Evolutionary conservation across 2,797 vertebrate genomes (phyloP).

Genomic region (Brachyrhaphis roseni): DNA sequence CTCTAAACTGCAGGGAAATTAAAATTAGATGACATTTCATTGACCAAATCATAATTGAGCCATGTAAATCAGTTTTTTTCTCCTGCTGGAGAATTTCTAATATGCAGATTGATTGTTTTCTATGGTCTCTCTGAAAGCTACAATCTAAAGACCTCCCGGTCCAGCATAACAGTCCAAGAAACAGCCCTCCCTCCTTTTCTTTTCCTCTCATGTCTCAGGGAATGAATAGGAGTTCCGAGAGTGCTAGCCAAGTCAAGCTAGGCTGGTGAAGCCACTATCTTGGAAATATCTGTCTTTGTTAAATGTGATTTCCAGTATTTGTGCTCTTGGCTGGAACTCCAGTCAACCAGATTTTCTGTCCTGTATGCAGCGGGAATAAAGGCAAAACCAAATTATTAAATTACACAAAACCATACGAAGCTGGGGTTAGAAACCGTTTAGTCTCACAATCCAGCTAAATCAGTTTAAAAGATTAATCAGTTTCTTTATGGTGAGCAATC

Average conservation of each 20-base stretch:
- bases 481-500: background rate
- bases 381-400: constrained; percentile 38
- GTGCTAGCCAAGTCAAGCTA: constrained; percentile 30
- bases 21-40: background rate
- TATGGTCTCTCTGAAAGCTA: background rate
- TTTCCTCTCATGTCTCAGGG: constrained; percentile 21
- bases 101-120: background rate
- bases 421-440: background rate
- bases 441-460: background rate
- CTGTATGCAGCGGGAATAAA: constrained; percentile 35
- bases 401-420: background rate
- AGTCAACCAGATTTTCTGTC: constrained; percentile 20
- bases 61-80: background rate
- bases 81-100: background rate
- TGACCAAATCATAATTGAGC: background rate
- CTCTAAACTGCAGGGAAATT: background rate
- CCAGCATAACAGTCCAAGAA: constrained; percentile 22
- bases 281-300: constrained; percentile 43
- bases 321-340: constrained; percentile 29
- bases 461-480: background rate
- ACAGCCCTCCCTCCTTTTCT: constrained; percentile 9
- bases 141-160: background rate
- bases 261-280: constrained; percentile 22
- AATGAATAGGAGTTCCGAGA: constrained; percentile 43
- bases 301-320: constrained; percentile 31